Conservation (phyloP, 2,888 invertebrate genomes). For the Drosophila setosimentum region DNA sequence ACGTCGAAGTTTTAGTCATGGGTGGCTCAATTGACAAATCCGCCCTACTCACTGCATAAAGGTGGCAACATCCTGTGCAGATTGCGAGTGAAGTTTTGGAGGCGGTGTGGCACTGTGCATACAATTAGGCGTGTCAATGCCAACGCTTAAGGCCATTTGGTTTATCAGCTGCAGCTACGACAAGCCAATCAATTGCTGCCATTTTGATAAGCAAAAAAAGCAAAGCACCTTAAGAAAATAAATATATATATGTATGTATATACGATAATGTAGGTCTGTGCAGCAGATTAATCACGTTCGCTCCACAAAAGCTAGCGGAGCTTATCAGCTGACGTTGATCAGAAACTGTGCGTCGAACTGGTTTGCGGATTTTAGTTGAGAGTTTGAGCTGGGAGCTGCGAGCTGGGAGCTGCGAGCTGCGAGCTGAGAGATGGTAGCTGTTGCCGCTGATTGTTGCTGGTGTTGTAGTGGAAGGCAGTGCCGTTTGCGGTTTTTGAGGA, state of each 20-base stretch:
- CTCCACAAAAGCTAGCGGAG: conserved; percentile 46
- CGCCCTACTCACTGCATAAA: conserved; percentile 64
- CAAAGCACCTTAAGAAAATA: conserved; percentile 47
- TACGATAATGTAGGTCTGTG: conserved; percentile 28
- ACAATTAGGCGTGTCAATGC: conserved; percentile 82
- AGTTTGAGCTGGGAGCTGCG: conserved; percentile 26
- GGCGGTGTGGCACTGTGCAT: conserved; percentile 46
- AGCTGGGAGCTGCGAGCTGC: conserved; percentile 24
- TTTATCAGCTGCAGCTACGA: conserved; percentile 66
- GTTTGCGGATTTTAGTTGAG: conserved; percentile 43
- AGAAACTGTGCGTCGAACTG: conserved; percentile 60
- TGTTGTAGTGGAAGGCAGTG: conserved; percentile 49
- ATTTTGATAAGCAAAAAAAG: conserved; percentile 76
- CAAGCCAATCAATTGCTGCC: conserved; percentile 77
- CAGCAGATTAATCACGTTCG: conserved; percentile 53
- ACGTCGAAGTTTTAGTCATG: conserved; percentile 54
- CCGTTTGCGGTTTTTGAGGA: conserved; percentile 75
- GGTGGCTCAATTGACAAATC: conserved; percentile 60
- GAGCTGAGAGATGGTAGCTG: conserved; percentile 20
- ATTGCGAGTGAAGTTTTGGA: background rate
- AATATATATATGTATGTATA: conserved; percentile 7
- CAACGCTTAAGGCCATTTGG: conserved; percentile 73
- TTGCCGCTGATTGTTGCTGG: conserved; percentile 10
- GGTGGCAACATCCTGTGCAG: conserved; percentile 61
- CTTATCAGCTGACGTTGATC: conserved; percentile 78